Evolutionary conservation across 1,140 invertebrate species (phyloP).

Genomic region (Micrasema longulum): DNA sequence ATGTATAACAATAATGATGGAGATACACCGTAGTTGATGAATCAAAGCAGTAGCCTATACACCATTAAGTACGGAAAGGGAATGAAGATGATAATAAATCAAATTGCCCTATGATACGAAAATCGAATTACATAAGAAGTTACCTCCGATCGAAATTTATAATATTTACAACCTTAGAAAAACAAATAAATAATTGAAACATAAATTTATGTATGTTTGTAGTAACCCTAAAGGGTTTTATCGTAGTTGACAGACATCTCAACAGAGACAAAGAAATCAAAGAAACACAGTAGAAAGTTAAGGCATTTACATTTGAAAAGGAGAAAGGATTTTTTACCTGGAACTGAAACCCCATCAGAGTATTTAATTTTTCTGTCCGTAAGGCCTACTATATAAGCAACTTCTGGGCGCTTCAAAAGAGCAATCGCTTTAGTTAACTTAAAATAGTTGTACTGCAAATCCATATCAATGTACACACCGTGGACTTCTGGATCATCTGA

Average conservation of each 20-base stretch:
- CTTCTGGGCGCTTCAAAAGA: constrained; percentile 56
- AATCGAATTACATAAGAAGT: too few species aligned
- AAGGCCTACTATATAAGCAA: constrained; percentile 57
- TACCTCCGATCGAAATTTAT: too few species aligned
- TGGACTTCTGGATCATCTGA: constrained; percentile 55
- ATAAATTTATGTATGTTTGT: not conserved
- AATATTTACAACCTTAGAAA: too few species aligned
- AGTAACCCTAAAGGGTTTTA: not conserved
- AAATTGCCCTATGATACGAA: too few species aligned
- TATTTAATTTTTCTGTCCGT: constrained; percentile 57
- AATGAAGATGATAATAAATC: too few species aligned
- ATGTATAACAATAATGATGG: too few species aligned
- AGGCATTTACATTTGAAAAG: not conserved
- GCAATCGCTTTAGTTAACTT: constrained; percentile 58
- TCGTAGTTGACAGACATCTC: too few species aligned
- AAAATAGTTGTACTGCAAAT: constrained; percentile 57
- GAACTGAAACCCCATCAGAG: constrained; percentile 9
- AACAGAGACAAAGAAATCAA: too few species aligned
- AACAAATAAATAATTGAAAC: too few species aligned
- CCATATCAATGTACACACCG: constrained; percentile 60
- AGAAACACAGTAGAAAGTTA: not conserved
- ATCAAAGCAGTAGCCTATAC: too few species aligned
- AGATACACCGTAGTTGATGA: too few species aligned
- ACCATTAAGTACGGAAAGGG: too few species aligned
- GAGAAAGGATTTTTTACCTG: constrained; percentile 4